These are phyloP conservation scores for Linnaemya tessellans DNA, from an alignment of 2,888 invertebrate species.

Conservation along the genomic window DNA sequence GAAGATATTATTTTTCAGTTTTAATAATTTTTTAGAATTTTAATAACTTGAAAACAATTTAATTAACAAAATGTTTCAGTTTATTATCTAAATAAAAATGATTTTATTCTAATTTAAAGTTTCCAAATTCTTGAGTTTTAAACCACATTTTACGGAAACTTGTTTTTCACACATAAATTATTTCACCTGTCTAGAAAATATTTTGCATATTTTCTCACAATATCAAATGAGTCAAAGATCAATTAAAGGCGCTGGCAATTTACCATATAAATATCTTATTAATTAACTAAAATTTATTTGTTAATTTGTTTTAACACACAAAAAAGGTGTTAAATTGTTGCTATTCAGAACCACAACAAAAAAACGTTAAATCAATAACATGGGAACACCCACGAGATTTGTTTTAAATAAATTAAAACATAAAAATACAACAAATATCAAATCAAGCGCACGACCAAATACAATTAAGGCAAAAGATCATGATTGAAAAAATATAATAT, in stretches of 20 bases:
- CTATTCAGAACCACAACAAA: conserved; percentile 14
- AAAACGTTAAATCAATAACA: not conserved
- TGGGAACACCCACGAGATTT: conserved; percentile 37
- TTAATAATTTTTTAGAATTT: too few relatives aligned
- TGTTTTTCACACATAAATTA: too few relatives aligned
- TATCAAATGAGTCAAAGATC: not conserved
- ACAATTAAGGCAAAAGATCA: conserved; percentile 14
- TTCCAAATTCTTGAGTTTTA: not conserved
- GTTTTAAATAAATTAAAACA: conserved; percentile 6
- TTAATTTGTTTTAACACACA: conserved; percentile 5
- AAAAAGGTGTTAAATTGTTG: conserved; percentile 55
- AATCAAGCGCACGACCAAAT: conserved; percentile 46
- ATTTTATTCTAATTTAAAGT: not conserved
- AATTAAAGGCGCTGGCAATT: conserved; percentile 56
- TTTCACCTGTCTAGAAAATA: not conserved
- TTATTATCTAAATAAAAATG: too few relatives aligned
- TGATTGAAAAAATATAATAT: conserved; percentile 1
- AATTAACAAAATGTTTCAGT: too few relatives aligned
- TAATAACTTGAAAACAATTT: too few relatives aligned
- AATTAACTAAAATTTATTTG: conserved; percentile 38
- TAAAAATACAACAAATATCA: conserved; percentile 4
- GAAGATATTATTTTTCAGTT: too few relatives aligned
- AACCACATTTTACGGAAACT: too few relatives aligned
- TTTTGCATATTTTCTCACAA: not conserved
- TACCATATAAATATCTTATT: conserved; percentile 51